These are phyloP conservation scores for Beaufortia kweichowensis DNA, from an alignment of 2,113 vertebrate species.

Conservation along the genomic window DNA sequence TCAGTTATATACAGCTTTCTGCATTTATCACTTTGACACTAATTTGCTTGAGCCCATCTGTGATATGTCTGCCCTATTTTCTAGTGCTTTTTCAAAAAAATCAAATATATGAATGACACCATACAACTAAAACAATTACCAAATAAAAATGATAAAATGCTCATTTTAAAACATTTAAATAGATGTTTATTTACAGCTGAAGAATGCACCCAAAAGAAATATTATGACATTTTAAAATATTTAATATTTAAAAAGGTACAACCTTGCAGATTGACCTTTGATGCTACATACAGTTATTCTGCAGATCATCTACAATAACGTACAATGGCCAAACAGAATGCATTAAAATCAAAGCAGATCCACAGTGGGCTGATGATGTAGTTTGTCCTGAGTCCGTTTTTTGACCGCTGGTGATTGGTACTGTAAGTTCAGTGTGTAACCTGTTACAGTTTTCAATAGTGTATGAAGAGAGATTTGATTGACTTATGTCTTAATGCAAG, in stretches of 20 bases:
- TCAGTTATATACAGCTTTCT: constrained; percentile 60
- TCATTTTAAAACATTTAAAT: constrained; percentile 46
- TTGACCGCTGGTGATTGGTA: constrained; percentile 58
- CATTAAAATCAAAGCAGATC: constrained; percentile 52
- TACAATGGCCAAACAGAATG: constrained; percentile 38
- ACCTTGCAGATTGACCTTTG: constrained; percentile 44
- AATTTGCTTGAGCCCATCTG: constrained; percentile 58
- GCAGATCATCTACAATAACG: constrained; percentile 44
- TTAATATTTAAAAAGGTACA: constrained; percentile 51
- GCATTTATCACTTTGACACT: constrained; percentile 61
- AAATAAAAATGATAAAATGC: constrained; percentile 31
- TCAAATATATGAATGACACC: constrained; percentile 36
- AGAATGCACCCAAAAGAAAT: constrained; percentile 52
- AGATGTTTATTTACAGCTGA: constrained; percentile 57
- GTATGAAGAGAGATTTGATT: constrained; percentile 32
- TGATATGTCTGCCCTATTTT: constrained; percentile 47
- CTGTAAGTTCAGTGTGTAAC: constrained; percentile 44
- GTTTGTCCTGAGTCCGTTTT: constrained; percentile 58
- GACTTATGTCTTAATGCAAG: constrained; percentile 27
- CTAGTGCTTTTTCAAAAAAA: constrained; percentile 38
- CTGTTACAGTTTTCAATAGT: constrained; percentile 28
- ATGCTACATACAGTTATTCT: constrained; percentile 52
- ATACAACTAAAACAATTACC: constrained; percentile 13
- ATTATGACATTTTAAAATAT: constrained; percentile 50
- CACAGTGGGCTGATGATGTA: constrained; percentile 55